phyloP scores from a whole-genome alignment of 2,797 vertebrate species.

The Brachymystax lenok region DNA sequence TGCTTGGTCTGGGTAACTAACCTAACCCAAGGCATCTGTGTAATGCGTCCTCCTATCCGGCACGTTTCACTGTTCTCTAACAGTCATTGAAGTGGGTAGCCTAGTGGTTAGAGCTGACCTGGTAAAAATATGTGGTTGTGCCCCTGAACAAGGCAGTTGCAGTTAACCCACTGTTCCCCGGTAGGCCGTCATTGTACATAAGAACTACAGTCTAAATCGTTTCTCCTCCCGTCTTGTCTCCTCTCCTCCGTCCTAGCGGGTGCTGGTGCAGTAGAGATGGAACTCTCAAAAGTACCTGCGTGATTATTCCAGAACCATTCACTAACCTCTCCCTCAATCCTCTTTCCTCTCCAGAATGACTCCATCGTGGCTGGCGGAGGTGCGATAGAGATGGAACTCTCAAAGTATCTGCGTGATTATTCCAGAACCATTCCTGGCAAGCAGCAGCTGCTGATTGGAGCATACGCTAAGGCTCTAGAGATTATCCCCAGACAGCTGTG shows the following conservation, averaged over 20 bases:
- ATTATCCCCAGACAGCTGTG: constrained; percentile 96
- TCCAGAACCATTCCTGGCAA: constrained; percentile 97
- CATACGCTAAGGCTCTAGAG: constrained; percentile 96
- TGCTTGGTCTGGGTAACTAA: no score
- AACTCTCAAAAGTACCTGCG: constrained; percentile 91
- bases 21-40: not conserved
- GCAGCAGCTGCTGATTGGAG: constrained; percentile 95
- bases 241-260: constrained; percentile 88
- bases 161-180: no score
- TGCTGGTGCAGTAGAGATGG: constrained; percentile 96
- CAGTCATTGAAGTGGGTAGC: no score
- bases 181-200: no score
- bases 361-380: constrained; percentile 93
- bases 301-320: not conserved
- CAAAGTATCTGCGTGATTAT: constrained; percentile 91
- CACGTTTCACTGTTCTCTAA: constrained; percentile 62
- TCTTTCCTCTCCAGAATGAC: constrained; percentile 81
- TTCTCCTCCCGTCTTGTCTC: no score
- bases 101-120: no score
- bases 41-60: constrained; percentile 63
- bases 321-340: not conserved
- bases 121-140: no score
- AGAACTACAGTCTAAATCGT: no score
- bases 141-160: no score
- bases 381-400: constrained; percentile 98